Evolutionary conservation across 2,113 vertebrate species (phyloP), one percentile per base, ranked within the genome.

Genomic region (Indicator indicator): DNA sequence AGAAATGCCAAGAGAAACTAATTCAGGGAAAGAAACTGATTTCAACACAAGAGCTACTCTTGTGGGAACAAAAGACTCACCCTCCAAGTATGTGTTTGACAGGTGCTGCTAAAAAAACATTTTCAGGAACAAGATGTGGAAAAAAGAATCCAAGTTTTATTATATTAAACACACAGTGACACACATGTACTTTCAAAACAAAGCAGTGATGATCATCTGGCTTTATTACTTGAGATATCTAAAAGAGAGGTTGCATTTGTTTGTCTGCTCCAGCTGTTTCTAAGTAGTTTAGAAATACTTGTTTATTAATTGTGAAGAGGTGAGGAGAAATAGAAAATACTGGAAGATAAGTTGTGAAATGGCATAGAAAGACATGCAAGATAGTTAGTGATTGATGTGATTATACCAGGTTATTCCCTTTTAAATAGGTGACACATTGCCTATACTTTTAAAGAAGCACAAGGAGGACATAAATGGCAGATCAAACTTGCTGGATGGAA

Each of bases 31-130:
- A 82, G 92, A 91, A 89, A 85, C 70, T 85, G 69, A 73, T 92
- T 92, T 96, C 75, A 93, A 84, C 75, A 74, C 5, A 8, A 88
- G 93, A 89, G 87, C 69, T 84, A 75, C 86, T 89, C 92, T 85
- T 88, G 69, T 78, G 85, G 81, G 90, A 96, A 95, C 70, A 94
- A 92, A 94, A 94, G 80, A 65, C 77, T 88, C 55, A 6, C 82
- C 88, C 65, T 93, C 65, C 27, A 95, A 73, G 79, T 93, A 86
- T 38, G 58, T 36, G 69, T 86, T 89, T 95, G 89, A 93, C 89
- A 96, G 82, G 83, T 65, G 42, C 52, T 94, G 87, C 91, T 94
- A 95, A 95, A 95, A 95, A 95, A 95, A 93, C 90, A 88, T 46
- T 91, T 86, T 48, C 50, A 58, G 62, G 42, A n/a, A 84, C 72